Conservation (phyloP, 92 coral and sea anemone species). For the Plumapathes pennacea region DNA sequence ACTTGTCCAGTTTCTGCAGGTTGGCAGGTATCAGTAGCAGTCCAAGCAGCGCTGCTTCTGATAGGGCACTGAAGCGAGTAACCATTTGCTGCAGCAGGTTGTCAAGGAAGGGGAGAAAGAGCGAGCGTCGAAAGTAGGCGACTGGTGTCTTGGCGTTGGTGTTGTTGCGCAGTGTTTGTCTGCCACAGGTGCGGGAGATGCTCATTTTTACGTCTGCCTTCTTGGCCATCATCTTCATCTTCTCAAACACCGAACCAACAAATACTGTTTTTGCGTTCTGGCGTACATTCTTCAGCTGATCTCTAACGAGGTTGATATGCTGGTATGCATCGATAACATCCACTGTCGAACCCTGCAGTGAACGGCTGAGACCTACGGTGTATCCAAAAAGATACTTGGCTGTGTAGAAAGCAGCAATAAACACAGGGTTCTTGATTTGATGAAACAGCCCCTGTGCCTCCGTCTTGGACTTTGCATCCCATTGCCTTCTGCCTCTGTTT, state of each 20-base stretch:
- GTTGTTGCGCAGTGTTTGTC: constrained; percentile 45
- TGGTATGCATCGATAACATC: constrained; percentile 48
- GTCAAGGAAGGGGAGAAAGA: constrained; percentile 56
- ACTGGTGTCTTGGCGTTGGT: constrained; percentile 44
- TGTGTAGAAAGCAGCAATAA: constrained; percentile 46
- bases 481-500: constrained; percentile 25
- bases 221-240: constrained; percentile 44
- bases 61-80: constrained; percentile 54
- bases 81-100: constrained; percentile 47
- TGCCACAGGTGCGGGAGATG: constrained; percentile 45
- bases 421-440: constrained; percentile 42
- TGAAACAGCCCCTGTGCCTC: constrained; percentile 52
- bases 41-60: constrained; percentile 55
- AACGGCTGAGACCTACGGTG: constrained; percentile 45
- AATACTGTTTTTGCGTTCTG: constrained; percentile 37
- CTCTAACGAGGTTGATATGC: constrained; percentile 39
- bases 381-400: constrained; percentile 40
- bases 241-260: constrained; percentile 19
- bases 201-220: constrained; percentile 32
- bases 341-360: constrained; percentile 55
- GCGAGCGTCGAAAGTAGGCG: constrained; percentile 38
- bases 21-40: constrained; percentile 51
- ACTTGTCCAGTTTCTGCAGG: constrained; percentile 30
- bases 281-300: constrained; percentile 40
- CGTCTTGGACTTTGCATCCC: constrained; percentile 53